Conservation (phyloP, 2,113 vertebrate species). For the Onychostruthus taczanowskii region DNA sequence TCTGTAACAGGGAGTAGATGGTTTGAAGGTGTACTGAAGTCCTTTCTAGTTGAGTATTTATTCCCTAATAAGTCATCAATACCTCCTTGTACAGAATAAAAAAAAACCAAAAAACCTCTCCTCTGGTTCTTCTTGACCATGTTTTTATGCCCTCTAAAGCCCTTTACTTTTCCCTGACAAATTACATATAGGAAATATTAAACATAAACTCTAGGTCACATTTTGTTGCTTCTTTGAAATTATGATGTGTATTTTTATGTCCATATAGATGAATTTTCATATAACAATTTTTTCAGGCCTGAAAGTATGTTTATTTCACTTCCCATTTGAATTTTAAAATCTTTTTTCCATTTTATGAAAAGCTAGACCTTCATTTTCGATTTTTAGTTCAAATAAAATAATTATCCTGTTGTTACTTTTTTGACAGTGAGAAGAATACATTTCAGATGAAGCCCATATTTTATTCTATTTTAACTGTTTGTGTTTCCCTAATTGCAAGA, state of each 20-base stretch:
- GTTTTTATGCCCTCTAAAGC: background rate
- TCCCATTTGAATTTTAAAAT: constrained; percentile 21
- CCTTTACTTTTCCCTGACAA: background rate
- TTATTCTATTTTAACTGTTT: constrained; percentile 70
- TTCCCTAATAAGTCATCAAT: background rate
- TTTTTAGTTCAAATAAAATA: constrained; percentile 67
- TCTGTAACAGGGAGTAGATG: background rate
- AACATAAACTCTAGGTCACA: background rate
- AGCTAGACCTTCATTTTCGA: constrained; percentile 52
- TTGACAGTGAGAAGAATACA: constrained; percentile 57
- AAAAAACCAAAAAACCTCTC: background rate
- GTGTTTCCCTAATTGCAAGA: constrained; percentile 68
- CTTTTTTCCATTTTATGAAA: constrained; percentile 19
- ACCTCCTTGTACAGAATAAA: background rate
- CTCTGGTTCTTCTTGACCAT: background rate
- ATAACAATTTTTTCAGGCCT: background rate
- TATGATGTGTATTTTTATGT: background rate
- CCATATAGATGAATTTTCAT: background rate
- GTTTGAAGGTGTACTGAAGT: background rate
- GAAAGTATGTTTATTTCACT: background rate
- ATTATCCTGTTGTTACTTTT: constrained; percentile 53
- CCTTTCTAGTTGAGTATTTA: background rate
- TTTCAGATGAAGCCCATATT: constrained; percentile 59
- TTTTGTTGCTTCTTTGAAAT: background rate
- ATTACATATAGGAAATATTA: background rate